These are phyloP conservation scores for Brenthis hecate DNA, from an alignment of 2,888 invertebrate genomes.

Conservation along the genomic window DNA sequence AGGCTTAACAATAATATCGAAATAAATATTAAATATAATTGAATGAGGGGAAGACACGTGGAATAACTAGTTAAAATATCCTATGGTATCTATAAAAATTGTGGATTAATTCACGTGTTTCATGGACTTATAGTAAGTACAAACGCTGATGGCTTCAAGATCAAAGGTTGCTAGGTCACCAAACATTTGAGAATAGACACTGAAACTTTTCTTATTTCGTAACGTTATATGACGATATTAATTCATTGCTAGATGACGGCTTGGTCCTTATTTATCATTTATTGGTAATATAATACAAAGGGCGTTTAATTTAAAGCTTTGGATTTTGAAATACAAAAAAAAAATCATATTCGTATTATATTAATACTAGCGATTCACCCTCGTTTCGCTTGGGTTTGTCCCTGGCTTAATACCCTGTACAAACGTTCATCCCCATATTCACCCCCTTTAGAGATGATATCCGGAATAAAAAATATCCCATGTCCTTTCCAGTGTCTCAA, in stretches of 20 bases:
- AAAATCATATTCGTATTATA: neutral
- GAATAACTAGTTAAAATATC: neutral
- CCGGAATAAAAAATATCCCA: too few species aligned
- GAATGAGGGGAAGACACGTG: too few species aligned
- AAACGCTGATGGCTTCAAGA: constrained; percentile 51
- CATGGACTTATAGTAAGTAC: constrained; percentile 41
- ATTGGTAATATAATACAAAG: constrained; percentile 15
- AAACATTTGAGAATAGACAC: constrained; percentile 57
- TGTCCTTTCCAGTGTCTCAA: too few species aligned
- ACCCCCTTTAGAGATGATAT: too few species aligned
- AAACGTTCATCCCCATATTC: too few species aligned
- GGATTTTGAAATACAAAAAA: neutral
- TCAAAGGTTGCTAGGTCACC: constrained; percentile 72
- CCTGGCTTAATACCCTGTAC: too few species aligned
- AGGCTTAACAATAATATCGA: too few species aligned
- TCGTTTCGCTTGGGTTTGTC: too few species aligned
- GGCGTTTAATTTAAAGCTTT: constrained; percentile 11
- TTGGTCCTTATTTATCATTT: constrained; percentile 36
- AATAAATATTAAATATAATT: too few species aligned
- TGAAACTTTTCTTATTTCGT: constrained; percentile 59
- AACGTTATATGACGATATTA: constrained; percentile 49
- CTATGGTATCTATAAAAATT: neutral
- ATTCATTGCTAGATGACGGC: constrained; percentile 55
- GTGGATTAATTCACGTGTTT: constrained; percentile 37
- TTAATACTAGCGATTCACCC: neutral